phyloP scores from a whole-genome alignment of 2,888 invertebrate species.

The Mylabris sibirica region DNA sequence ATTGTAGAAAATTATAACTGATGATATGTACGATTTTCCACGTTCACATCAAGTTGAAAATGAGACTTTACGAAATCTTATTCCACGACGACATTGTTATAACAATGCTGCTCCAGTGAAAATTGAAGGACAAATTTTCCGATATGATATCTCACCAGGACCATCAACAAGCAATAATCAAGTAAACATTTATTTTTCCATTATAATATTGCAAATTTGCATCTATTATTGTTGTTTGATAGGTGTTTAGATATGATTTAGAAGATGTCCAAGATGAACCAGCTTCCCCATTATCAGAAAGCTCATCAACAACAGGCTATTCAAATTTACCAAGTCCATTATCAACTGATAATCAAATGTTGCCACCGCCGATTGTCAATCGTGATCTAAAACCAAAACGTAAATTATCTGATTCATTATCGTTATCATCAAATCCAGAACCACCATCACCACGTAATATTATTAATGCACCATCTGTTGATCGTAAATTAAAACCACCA shows the following conservation, averaged over 20 bases:
- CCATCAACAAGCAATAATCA: slow-evolving; percentile 53
- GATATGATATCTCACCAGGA: slow-evolving; percentile 65
- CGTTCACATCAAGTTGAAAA: slow-evolving; percentile 68
- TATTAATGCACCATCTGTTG: slow-evolving; percentile 67
- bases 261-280: slow-evolving; percentile 58
- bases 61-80: slow-evolving; percentile 49
- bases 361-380: slow-evolving; percentile 79
- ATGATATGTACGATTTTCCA: slow-evolving; percentile 76
- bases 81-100: slow-evolving; percentile 65
- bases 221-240: slow-evolving; percentile 2
- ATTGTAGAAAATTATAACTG: slow-evolving; percentile 52
- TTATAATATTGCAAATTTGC: no score
- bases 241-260: slow-evolving; percentile 49
- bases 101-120: slow-evolving; percentile 68
- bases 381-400: slow-evolving; percentile 80
- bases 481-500: slow-evolving; percentile 70
- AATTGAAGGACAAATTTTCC: slow-evolving; percentile 65
- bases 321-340: slow-evolving; percentile 69
- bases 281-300: slow-evolving; percentile 64
- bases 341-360: slow-evolving; percentile 45
- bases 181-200: slow-evolving; percentile 28
- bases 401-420: slow-evolving; percentile 63
- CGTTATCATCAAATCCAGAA: slow-evolving; percentile 57
- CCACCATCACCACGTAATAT: slow-evolving; percentile 56
- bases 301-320: slow-evolving; percentile 64